Conservation (phyloP, 37 sponge, comb jelly and placozoan species). For the Aplysina aerophoba region DNA sequence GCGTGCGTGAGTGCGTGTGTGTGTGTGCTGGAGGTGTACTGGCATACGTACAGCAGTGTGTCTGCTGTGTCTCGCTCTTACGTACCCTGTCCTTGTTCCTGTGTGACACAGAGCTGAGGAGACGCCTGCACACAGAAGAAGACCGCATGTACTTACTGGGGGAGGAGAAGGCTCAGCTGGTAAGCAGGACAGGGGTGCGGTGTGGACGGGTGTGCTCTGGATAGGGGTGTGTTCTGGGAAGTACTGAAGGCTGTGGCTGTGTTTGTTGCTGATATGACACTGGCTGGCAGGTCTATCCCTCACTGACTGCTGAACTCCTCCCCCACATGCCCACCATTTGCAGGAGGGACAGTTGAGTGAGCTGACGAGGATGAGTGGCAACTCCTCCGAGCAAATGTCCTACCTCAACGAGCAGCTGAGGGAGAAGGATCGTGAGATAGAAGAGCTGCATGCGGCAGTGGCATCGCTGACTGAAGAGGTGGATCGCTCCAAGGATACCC, state of each 20-base stretch:
- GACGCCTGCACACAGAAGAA: not conserved
- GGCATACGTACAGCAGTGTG: not conserved
- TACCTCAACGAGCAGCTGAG: slow-evolving; percentile 45
- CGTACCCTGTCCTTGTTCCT: not conserved
- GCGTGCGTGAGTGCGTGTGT: not conserved
- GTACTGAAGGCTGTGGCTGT: too few relatives aligned
- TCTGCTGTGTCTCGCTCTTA: not conserved
- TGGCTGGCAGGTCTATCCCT: not conserved
- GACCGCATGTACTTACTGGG: slow-evolving; percentile 2
- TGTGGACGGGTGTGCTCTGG: too few relatives aligned
- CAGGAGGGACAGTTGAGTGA: slow-evolving; percentile 36
- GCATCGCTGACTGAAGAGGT: not conserved
- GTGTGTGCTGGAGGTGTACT: not conserved
- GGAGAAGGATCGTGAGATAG: slow-evolving; percentile 52
- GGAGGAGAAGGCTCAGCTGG: slow-evolving; percentile 35
- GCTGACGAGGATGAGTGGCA: slow-evolving; percentile 34
- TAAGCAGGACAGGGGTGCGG: too few relatives aligned
- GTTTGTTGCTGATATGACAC: not conserved
- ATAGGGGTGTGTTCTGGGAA: too few relatives aligned
- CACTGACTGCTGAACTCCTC: not conserved
- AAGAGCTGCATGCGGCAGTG: not conserved
- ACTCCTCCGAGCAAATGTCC: slow-evolving; percentile 53
- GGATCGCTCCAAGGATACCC: slow-evolving; percentile 1
- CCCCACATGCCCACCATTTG: not conserved
- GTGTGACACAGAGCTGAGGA: slow-evolving; percentile 23